phyloP scores from a whole-genome alignment of 2,888 invertebrate species.

The Shargacucullia verbasci region DNA sequence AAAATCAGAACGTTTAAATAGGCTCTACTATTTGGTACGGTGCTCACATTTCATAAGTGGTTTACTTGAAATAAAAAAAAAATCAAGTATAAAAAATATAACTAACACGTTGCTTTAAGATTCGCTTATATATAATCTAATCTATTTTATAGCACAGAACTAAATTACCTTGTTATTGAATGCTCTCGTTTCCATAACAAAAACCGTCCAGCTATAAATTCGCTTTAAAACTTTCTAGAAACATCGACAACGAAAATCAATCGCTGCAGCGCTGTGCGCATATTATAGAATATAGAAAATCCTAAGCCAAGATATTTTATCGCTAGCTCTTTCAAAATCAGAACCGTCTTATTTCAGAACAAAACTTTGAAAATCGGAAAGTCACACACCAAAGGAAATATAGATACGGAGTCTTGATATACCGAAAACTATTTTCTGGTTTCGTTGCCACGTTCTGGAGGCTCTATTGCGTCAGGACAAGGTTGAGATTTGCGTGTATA shows the following conservation, averaged over 20 bases:
- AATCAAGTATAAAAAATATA: too few relatives aligned
- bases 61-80: too few relatives aligned
- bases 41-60: too few relatives aligned
- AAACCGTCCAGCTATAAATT: slow-evolving; percentile 46
- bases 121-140: too few relatives aligned
- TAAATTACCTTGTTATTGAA: too few relatives aligned
- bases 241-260: slow-evolving; percentile 52
- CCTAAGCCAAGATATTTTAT: slow-evolving; percentile 48
- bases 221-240: slow-evolving; percentile 48
- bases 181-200: slow-evolving; percentile 47
- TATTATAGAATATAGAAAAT: slow-evolving; percentile 46
- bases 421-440: slow-evolving; percentile 31
- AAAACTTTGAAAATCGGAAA: slow-evolving; percentile 51
- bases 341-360: slow-evolving; percentile 48
- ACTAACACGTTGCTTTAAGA: too few relatives aligned
- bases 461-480: slow-evolving; percentile 16
- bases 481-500: slow-evolving; percentile 18
- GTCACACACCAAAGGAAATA: slow-evolving; percentile 47
- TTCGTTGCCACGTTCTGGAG: slow-evolving; percentile 6
- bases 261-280: too few relatives aligned
- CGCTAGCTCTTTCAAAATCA: slow-evolving; percentile 50
- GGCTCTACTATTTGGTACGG: too few relatives aligned
- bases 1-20: too few relatives aligned
- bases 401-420: slow-evolving; percentile 41
- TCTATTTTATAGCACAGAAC: too few relatives aligned